Base-by-base conservation (phyloP, 2,888 invertebrate genomes). In the Formica aserva region DNA sequence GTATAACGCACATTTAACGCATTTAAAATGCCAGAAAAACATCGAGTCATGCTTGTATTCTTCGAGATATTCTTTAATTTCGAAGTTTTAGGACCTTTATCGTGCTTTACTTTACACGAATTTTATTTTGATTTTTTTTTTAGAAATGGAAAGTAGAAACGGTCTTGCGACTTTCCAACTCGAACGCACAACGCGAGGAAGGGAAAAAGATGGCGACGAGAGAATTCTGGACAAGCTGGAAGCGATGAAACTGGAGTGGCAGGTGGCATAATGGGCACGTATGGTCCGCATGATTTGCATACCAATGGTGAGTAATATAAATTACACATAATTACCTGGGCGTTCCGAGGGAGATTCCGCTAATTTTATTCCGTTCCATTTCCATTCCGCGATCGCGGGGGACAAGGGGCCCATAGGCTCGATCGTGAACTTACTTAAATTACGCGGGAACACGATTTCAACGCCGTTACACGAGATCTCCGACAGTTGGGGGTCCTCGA, bases 251-350 rank as follows among this genome's bases (percentile, higher is more conserved):
- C 72, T 55, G 75, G 55, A 78, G 75, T 48, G 89, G 82, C 38
- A 75, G 76, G 87, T 52, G 65, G 72, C 76, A 85, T 88, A 88
- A 88, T 88, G 88, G 89, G 87, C 92, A 92, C 90, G 90, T 90
- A 91, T 88, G 91, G 89, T 83, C 89, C 90, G 85, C 88, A 84
- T 45, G 90, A 94, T 94, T 94, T 94, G 92, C 94, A 94, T 94
- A 92, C 94, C 94, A 94, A 94, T 94, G 91, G 93, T 90, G 90
- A 93, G 94, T 94, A 94, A 94, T 94, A 94, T 94, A 94, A 94
- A 94, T 94, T 94, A 94, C 94, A 93, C 92, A 93, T 93, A 94
- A 94, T 94, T 94, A 94, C 94, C 92, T 89, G 91, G 87, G 89
- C 91, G 90, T 92, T 91, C 48, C 92, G 90, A 89, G 91, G 92